Base-by-base conservation (phyloP, 2,797 vertebrate species). In the Megaceryle alcyon region DNA sequence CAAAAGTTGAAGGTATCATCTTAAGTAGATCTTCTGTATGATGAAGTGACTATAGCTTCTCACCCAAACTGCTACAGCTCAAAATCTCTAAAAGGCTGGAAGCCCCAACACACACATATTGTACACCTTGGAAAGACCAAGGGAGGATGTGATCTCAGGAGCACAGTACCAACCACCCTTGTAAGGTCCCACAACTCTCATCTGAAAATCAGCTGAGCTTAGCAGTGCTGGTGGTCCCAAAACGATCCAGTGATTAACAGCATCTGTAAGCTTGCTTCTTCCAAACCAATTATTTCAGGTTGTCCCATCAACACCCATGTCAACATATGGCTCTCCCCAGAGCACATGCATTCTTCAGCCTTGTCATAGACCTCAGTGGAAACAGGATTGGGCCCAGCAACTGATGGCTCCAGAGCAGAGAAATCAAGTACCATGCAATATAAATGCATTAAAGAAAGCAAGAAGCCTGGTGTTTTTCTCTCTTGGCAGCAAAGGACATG, bases 261-360 rank as follows among this genome's bases (percentile, higher is more conserved):
- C 19, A 12, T 10, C 19, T 33, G 44, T 7, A 39, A 1, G 1
- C 5, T 70, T 14, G 5, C 15, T 46, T 43, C 82, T 84, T 44
- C 25, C 48, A 41, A 35, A 77, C 7, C 31, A 25, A 9, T 4
- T 3, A 61, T 31, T 83, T 33, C 29, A 14, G 35, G 10, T 22
- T 18, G 48, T 43, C 29, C 57, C 57, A 25, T 7, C 21, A 15
- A 23, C 14, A 44, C 9, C 35, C 35, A 15, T 0, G 9, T n/a
- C 37, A 68, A 41, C 10, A 2, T 3, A 3, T 0, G 0, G 41
- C 19, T 12, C 8, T 7, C 49, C 25, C 16, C 44, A 6, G 14
- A 37, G 28, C 48, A 44, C 8, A 4, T 1, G 8, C 1, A 3
- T 28, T 37, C 59, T 17, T 7, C 75, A 59, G 48, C 51, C 43